Conservation (phyloP, 2,113 vertebrate genomes). For the Lagopus muta region DNA sequence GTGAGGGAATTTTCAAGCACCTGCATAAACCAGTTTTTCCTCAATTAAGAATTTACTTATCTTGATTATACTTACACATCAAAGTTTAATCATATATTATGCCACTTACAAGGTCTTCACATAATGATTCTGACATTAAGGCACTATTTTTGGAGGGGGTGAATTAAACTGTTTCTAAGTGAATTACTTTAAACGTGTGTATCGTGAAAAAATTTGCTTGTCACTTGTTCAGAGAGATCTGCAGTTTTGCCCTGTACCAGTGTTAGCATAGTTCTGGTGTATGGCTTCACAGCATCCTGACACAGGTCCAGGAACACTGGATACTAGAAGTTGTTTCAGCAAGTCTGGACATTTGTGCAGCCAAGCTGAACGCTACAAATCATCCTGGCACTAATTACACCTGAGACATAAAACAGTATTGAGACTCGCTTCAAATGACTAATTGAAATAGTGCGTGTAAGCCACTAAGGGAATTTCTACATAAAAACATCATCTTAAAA, state of each 20-base stretch:
- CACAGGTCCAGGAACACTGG: neutral
- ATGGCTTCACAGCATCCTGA: neutral
- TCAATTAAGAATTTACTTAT: neutral
- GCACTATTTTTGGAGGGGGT: fast-evolving
- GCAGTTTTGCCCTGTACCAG: neutral
- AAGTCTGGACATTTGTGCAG: neutral
- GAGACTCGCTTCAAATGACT: neutral
- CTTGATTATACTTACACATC: neutral
- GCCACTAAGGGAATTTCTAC: neutral
- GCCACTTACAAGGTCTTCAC: neutral
- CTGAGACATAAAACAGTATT: neutral
- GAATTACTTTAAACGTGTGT: neutral
- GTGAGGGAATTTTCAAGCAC: constrained; percentile 8
- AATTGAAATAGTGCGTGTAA: neutral
- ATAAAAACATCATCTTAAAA: neutral
- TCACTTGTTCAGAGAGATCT: neutral
- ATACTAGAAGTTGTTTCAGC: neutral
- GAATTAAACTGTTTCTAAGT: neutral
- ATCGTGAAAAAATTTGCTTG: neutral
- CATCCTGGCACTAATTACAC: neutral
- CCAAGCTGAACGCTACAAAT: neutral
- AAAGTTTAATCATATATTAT: neutral
- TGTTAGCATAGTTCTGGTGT: neutral
- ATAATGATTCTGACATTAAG: neutral
- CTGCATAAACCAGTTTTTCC: constrained; percentile 28